Evolutionary conservation across 30 jellyfish, hydroid and myxozoan genomes (phyloP), one percentile per base, ranked within the genome.

Genomic region (Cassiopea xamachana): DNA sequence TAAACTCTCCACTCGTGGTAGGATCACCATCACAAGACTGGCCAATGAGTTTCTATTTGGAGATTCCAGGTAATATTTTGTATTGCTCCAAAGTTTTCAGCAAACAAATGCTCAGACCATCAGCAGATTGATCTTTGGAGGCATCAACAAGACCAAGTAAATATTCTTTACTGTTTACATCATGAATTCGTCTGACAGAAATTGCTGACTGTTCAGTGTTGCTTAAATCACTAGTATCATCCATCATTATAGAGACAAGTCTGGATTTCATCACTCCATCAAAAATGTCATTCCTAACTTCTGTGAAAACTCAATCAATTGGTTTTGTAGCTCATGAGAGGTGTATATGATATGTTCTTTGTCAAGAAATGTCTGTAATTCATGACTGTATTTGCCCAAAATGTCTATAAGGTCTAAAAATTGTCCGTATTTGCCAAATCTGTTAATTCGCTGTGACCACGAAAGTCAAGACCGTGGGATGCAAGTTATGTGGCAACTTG

Each of bases 391-490:
- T 60, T 14, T 13, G 8, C 88, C 93, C 12, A 86, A 60, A 43
- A 88, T 45, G 43, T 88, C 91, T 85, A 88, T 39, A 2, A 78
- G 71, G 55, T 88, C 90, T 18, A 77, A 58, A 88, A 77, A 78
- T 88, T 78, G 17, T 90, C 95, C 14, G 90, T 59, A 76, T 88
- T 88, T 51, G 90, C 46, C 9, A 86, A 88, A 15, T 27, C 15
- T 7, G 8, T 64, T 27, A 14, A 9, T 27, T 9, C 39, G 39
- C 39, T 27, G 39, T 64, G 74, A 5, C 74, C 74, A 7, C 94
- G 84, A 77, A 87, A 78, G 12, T 90, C 95, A 44, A 77, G 86
- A n/a, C 95, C 95, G 49, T 88, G 91, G 14, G 95, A 86, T 19
- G 95, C 48, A 19, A 88, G 67, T 17, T 17, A 88, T 15, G 67